phyloP scores from a whole-genome alignment of 2,797 vertebrate genomes.

The Scyliorhinus canicula region DNA sequence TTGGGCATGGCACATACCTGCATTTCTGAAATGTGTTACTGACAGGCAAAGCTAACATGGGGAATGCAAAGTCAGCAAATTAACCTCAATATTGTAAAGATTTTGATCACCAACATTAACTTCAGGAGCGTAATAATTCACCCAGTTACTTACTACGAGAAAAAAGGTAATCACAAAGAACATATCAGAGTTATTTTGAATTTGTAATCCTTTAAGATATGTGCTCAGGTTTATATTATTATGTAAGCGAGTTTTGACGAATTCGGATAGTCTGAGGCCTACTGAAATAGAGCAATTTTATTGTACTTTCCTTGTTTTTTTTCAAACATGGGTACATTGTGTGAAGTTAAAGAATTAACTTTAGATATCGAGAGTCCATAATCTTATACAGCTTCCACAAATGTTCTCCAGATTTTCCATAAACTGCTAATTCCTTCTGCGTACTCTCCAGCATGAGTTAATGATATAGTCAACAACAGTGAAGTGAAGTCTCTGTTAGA shows the following conservation, averaged over 20 bases:
- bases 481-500: neutral
- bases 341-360: neutral
- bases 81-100: neutral
- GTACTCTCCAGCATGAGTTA: constrained; percentile 5
- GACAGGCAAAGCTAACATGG: neutral
- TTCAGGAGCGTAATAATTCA: neutral
- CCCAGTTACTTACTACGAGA: neutral
- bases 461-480: neutral
- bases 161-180: neutral
- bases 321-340: neutral
- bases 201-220: neutral
- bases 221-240: neutral
- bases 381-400: neutral
- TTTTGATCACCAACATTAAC: neutral
- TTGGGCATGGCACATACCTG: neutral
- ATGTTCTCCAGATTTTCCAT: neutral
- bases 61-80: neutral
- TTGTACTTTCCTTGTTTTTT: neutral
- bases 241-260: neutral
- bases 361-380: neutral
- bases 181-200: neutral
- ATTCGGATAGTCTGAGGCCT: neutral
- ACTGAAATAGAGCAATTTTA: neutral
- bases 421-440: neutral
- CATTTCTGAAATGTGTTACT: neutral